phyloP scores from a whole-genome alignment of 2,888 invertebrate genomes.

The Mythimna vitellina region DNA sequence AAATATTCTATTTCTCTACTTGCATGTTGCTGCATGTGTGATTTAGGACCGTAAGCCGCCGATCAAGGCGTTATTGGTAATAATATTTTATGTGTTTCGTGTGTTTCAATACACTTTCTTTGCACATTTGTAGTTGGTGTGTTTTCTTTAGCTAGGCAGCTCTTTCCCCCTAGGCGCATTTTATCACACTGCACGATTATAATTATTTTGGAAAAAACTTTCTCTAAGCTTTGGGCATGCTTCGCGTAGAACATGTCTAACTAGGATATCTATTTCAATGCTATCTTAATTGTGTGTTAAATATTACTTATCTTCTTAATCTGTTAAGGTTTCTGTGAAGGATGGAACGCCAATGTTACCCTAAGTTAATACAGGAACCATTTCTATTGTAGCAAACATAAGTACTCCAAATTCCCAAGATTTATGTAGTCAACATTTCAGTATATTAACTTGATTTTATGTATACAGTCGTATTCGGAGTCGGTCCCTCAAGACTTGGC shows the following conservation, averaged over 20 bases:
- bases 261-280: conserved; percentile 57
- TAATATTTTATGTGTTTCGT: conserved; percentile 81
- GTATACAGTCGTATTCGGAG: conserved; percentile 90
- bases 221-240: conserved; percentile 90
- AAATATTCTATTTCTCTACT: conserved; percentile 84
- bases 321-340: conserved; percentile 50
- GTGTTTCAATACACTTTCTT: conserved; percentile 88
- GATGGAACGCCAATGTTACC: conserved; percentile 34
- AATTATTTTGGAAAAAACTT: conserved; percentile 87
- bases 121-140: conserved; percentile 89
- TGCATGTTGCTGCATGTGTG: conserved; percentile 90
- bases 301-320: conserved; percentile 56
- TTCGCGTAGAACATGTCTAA: conserved; percentile 87
- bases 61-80: conserved; percentile 89
- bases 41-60: conserved; percentile 89
- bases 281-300: conserved; percentile 59
- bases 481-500: conserved; percentile 95
- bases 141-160: conserved; percentile 90
- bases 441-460: conserved; percentile 44
- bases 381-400: no score
- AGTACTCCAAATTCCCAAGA: conserved; percentile 1
- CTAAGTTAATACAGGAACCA: conserved; percentile 7
- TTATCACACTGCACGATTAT: conserved; percentile 90
- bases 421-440: conserved; percentile 45
- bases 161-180: conserved; percentile 89